phyloP scores from a whole-genome alignment of 2,113 vertebrate genomes.

The Silurus asotus region DNA sequence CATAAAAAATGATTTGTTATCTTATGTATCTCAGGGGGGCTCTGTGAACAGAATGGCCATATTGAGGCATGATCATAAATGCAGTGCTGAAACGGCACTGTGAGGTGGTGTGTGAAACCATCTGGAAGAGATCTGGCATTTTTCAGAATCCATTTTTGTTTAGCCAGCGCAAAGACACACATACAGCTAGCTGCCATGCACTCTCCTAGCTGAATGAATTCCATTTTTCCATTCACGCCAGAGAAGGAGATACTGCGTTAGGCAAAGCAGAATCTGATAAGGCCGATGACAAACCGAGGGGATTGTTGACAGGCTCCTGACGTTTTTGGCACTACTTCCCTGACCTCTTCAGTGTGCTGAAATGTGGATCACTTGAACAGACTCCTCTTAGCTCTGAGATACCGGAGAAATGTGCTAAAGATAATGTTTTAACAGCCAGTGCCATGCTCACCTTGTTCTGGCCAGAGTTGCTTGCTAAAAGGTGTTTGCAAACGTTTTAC shows the following conservation, averaged over 20 bases:
- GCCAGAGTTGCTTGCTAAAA: conserved; percentile 11
- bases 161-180: conserved; percentile 51
- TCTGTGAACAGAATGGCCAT: conserved; percentile 42
- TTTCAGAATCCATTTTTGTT: conserved; percentile 58
- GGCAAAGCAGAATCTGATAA: conserved; percentile 55
- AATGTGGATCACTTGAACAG: conserved; percentile 49
- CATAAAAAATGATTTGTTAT: conserved; percentile 48
- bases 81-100: conserved; percentile 39
- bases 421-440: conserved; percentile 35
- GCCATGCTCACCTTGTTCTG: conserved; percentile 37
- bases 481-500: conserved; percentile 20
- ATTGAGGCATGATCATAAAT: conserved; percentile 44
- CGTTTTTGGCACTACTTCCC: conserved; percentile 49
- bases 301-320: conserved; percentile 53
- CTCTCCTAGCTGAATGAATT: conserved; percentile 53
- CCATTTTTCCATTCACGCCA: conserved; percentile 56
- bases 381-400: conserved; percentile 48
- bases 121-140: conserved; percentile 58
- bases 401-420: conserved; percentile 50
- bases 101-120: conserved; percentile 50
- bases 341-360: conserved; percentile 48
- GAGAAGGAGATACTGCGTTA: conserved; percentile 53
- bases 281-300: conserved; percentile 55
- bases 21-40: conserved; percentile 35
- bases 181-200: conserved; percentile 42